phyloP scores from a whole-genome alignment of 2,797 vertebrate species.

The Falco concolor region DNA sequence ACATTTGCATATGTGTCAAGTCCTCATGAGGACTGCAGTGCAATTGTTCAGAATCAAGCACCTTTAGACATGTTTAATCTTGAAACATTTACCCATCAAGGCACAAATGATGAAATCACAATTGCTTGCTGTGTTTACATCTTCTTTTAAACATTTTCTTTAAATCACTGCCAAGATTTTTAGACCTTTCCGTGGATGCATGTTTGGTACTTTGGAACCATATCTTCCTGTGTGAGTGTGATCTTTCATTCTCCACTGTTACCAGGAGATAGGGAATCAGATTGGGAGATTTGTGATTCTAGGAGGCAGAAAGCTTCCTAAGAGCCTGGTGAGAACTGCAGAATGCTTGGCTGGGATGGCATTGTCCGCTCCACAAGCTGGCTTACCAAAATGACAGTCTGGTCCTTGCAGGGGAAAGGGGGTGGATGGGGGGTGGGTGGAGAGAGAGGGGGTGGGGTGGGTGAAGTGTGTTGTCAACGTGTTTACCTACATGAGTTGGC shows the following conservation, averaged over 20 bases:
- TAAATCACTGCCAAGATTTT: background rate
- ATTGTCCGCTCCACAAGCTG: background rate
- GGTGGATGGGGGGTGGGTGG: background rate
- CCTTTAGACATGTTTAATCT: background rate
- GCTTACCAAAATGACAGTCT: background rate
- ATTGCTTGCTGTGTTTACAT: background rate
- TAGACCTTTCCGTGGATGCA: fast-evolving
- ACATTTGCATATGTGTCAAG: background rate
- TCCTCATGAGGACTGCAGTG: background rate
- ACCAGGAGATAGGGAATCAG: background rate
- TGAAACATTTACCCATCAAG: background rate
- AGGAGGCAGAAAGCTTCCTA: background rate
- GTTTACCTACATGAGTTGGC: background rate
- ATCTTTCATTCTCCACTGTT: background rate
- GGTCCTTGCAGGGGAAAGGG: background rate
- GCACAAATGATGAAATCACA: background rate
- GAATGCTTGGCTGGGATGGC: background rate
- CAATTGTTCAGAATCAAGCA: background rate
- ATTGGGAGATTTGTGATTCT: background rate
- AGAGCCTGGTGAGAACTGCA: background rate
- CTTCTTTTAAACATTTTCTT: background rate
- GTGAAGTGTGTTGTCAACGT: background rate
- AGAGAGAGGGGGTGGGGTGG: no score
- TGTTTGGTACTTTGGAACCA: background rate
- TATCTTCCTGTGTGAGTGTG: background rate